Base-by-base conservation (phyloP, 2,113 vertebrate genomes). In the Rhinogobius similis region DNA sequence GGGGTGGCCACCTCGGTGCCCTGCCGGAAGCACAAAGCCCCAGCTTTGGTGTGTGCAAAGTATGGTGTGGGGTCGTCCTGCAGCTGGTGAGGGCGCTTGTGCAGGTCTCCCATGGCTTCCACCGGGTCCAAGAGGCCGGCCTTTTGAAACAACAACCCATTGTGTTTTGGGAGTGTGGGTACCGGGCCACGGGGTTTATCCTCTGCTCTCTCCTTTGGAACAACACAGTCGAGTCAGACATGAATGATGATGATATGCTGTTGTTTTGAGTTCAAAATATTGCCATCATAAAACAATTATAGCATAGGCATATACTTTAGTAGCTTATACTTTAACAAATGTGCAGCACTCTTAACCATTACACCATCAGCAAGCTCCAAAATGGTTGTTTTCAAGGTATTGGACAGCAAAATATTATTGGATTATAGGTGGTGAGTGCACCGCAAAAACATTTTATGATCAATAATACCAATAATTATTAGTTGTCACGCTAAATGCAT, bases 11-110 rank as follows among this genome's bases (percentile, higher is more conserved):
- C 90, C 88, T 96, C 96, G 0, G 97, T 99, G 20, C 98, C 98
- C 8, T 93, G 94, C 5, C 93, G 94, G 89, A 98, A 99, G 88
- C 98, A 99, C 70, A 95, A 64, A 0, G 97, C 98, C 0, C 98
- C 98, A 0, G 95, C 96, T 89, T 96, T 97, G 90, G 97, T 99
- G 75, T 91, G 94, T 38, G 94, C 93, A 67, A 99, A 99, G 48
- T 97, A 98, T 3, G 94, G 81, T 0, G 91, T 90, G 38, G 78
- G 92, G 85, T 98, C 96, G 65, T 98, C 93, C 0, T 91, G 89
- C 48, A 99, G 92, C 52, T 90, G 81, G 1, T 96, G 93, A n/a
- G 89, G 87, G 1, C 82, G 85, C 5, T 90, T 94, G 86, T 98
- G 95, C 18, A 97, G 81, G 77, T 92, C 91, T 2, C 89, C 92